These are phyloP conservation scores for Neuroterus valhalla DNA, from an alignment of 1,140 invertebrate species.

Conservation along the genomic window DNA sequence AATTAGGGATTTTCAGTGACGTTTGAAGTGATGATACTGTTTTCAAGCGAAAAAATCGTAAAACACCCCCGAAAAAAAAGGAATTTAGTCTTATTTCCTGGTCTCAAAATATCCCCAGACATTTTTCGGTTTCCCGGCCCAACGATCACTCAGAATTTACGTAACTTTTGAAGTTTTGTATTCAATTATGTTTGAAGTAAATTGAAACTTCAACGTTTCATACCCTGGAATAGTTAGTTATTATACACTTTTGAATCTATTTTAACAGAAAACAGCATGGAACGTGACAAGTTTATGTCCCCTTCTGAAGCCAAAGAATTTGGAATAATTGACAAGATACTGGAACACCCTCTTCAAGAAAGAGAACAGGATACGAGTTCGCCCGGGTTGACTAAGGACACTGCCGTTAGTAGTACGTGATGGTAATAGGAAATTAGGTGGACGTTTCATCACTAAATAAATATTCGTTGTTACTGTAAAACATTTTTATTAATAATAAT, in stretches of 20 bases:
- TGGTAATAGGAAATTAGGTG: conserved; percentile 31
- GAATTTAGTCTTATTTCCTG: too few species aligned
- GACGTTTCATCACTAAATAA: conserved; percentile 19
- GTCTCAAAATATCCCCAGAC: too few species aligned
- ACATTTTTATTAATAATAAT: conserved; percentile 70
- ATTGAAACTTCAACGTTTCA: too few species aligned
- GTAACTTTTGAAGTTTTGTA: too few species aligned
- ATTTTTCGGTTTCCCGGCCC: too few species aligned
- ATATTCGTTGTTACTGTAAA: conserved; percentile 55
- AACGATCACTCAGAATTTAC: too few species aligned
- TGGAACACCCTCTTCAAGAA: conserved; percentile 80
- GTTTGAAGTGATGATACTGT: too few species aligned
- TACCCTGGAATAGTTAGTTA: too few species aligned
- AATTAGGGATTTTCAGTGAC: too few species aligned
- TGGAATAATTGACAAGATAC: conserved; percentile 96
- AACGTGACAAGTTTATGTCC: conserved; percentile 96
- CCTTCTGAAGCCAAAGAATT: conserved; percentile 93
- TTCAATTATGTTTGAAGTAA: too few species aligned
- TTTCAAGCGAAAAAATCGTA: too few species aligned
- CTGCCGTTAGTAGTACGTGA: conserved; percentile 34
- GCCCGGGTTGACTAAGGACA: neutral
- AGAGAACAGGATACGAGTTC: conserved; percentile 56
- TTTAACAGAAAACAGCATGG: conserved; percentile 84
- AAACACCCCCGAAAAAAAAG: too few species aligned
- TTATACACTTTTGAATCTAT: neutral